Base-by-base conservation (phyloP, 2,888 invertebrate species). In the Mactromeris polynyma region DNA sequence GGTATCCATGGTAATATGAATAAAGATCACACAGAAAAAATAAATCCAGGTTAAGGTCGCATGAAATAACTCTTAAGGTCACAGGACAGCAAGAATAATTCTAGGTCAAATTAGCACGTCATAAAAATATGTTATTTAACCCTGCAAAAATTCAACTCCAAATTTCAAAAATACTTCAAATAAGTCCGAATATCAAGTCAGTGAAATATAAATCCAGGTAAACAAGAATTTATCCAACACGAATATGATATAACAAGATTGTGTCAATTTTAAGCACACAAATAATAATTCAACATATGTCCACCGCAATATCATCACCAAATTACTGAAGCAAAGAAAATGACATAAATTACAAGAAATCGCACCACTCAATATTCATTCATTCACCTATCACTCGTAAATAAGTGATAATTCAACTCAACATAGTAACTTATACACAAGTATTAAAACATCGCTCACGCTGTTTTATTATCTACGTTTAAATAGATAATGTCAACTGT, bases 1-100 rank as follows among this genome's bases (percentile, higher is more conserved):
- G 21, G 85, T 86, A 21, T 64, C 81, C 89, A 89, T 85, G 77
- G 86, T 51, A 6, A 81, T 42, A 64, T 26, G 58, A 64, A 64
- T 64, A 7, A 58, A 58, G 58, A n/a, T n/a, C n/a, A 58, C 58
- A 58, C 19, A 58, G 42, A 58, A 6, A 69, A 31, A n/a, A 17
- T 64, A 64, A 64, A 64, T 64, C 64, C 64, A 64, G 64, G 64
- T 64, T 4, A 69, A 58, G 58, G 58, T 58, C 58, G n/a, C 58
- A 58, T n/a, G n/a, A n/a, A n/a, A n/a, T n/a, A n/a, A n/a, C n/a
- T n/a, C n/a, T n/a, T n/a, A n/a, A n/a, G n/a, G n/a, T n/a, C n/a
- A n/a, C n/a, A n/a, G n/a, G n/a, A n/a, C 46, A 46, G 46, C 11
- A 58, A 9, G n/a, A 58, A 4, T 9, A 64, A 64, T 4, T 64